phyloP scores from a whole-genome alignment of 2,888 invertebrate species.

The Caenorhabditis zanzibari region DNA sequence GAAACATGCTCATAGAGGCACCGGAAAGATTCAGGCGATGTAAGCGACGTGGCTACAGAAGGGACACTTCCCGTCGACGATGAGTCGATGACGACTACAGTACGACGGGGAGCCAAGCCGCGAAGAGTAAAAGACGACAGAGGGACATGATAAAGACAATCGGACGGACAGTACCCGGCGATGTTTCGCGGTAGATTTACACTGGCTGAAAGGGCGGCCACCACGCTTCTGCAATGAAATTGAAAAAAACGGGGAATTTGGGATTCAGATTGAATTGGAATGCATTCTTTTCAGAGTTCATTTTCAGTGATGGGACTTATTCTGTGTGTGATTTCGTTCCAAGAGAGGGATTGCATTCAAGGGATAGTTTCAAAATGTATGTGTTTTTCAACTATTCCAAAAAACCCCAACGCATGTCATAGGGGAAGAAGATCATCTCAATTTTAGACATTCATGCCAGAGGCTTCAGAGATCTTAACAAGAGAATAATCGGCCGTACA shows the following conservation, averaged over 20 bases:
- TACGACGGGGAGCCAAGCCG: conserved; percentile 56
- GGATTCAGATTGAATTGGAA: not conserved
- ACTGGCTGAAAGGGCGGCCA: conserved; percentile 67
- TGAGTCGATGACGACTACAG: conserved; percentile 29
- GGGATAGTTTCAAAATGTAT: not conserved
- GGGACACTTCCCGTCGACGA: conserved; percentile 36
- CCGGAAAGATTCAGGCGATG: conserved; percentile 50
- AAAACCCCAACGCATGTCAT: conserved; percentile 19
- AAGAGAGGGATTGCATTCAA: conserved; percentile 1
- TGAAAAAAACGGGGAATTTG: conserved; percentile 5
- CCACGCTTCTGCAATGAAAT: conserved; percentile 68
- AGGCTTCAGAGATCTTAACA: conserved; percentile 1
- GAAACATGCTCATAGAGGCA: conserved; percentile 41
- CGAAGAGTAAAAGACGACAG: conserved; percentile 57
- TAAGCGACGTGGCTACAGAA: conserved; percentile 40
- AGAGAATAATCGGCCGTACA: conserved; percentile 46
- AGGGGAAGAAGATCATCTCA: conserved; percentile 5
- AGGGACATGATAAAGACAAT: conserved; percentile 61
- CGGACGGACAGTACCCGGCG: conserved; percentile 69
- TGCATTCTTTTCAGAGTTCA: not conserved
- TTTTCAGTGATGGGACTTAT: not conserved
- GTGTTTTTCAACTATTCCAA: not conserved
- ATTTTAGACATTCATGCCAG: conserved; percentile 9
- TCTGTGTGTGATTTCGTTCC: not conserved
- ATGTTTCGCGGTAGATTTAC: conserved; percentile 69